Percentiles rank a stretch among this genome's conserved stretches.
Evolutionary conservation across 2,797 vertebrate genomes (phyloP).

Genomic region (Myotis myotis): DNA sequence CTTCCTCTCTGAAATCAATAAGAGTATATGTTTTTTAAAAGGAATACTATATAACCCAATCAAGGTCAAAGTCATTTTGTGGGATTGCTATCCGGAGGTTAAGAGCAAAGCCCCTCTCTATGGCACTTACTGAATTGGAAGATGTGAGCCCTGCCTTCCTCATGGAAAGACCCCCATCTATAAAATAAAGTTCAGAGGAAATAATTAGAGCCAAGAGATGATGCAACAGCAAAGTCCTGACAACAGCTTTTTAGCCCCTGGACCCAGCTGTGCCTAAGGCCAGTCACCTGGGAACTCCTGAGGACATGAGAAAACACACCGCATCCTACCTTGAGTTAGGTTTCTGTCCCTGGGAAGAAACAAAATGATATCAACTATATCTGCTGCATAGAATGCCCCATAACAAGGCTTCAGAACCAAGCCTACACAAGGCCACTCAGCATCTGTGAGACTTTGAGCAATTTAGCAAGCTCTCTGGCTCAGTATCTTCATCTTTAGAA

Average conservation of each 20-base stretch:
- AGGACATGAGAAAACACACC: not conserved
- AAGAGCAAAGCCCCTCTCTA: not conserved
- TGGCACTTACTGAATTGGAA: not conserved
- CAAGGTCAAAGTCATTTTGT: not conserved
- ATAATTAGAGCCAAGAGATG: not conserved
- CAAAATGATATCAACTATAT: not conserved
- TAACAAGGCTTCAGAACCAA: not conserved
- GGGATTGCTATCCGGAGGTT: not conserved
- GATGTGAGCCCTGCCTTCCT: not conserved
- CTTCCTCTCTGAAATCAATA: no score
- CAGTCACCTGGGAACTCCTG: not conserved
- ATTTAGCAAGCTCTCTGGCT: not conserved
- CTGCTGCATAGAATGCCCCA: not conserved
- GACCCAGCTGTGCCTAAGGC: not conserved
- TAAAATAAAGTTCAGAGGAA: not conserved
- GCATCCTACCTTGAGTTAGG: not conserved
- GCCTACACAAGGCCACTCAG: not conserved
- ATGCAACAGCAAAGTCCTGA: not conserved
- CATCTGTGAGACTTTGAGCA: not conserved
- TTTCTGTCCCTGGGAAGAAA: conserved; percentile 15
- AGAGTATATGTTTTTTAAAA: no score
- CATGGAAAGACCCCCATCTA: not conserved
- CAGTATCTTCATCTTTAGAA: not conserved
- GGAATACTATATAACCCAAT: not conserved
- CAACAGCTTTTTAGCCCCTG: not conserved